phyloP scores from a whole-genome alignment of 2,888 invertebrate genomes.

The Ischnura elegans region DNA sequence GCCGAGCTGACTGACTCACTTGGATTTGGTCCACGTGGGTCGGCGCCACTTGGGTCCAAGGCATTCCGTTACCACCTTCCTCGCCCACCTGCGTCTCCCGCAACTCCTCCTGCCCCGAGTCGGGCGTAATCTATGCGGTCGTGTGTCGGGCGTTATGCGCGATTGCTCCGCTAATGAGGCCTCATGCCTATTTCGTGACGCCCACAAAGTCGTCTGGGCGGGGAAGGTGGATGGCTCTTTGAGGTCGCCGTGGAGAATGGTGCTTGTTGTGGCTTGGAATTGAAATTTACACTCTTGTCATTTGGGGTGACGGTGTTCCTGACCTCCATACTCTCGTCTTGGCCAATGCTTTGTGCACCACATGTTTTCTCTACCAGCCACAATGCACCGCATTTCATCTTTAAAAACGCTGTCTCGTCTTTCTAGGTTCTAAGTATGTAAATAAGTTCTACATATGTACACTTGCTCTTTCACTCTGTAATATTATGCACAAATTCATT shows the following conservation, averaged over 20 bases:
- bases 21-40: neutral
- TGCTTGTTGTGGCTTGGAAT: neutral
- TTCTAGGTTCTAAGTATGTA: too few species aligned
- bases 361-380: neutral
- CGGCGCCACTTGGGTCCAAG: neutral
- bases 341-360: too few species aligned
- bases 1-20: neutral
- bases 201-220: neutral
- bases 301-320: neutral
- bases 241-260: neutral
- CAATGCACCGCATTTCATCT: neutral
- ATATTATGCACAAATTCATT: too few species aligned
- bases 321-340: neutral
- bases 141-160: neutral
- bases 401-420: neutral
- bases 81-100: neutral
- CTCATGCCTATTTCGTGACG: neutral
- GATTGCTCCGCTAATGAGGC: neutral
- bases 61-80: neutral
- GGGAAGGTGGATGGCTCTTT: neutral
- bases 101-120: neutral
- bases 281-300: slow-evolving; percentile 9
- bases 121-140: neutral
- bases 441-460: too few species aligned
- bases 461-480: too few species aligned